Evolutionary conservation across 2,113 vertebrate genomes (phyloP), one percentile per base, ranked within the genome.

Genomic region (Thomomys bottae): DNA sequence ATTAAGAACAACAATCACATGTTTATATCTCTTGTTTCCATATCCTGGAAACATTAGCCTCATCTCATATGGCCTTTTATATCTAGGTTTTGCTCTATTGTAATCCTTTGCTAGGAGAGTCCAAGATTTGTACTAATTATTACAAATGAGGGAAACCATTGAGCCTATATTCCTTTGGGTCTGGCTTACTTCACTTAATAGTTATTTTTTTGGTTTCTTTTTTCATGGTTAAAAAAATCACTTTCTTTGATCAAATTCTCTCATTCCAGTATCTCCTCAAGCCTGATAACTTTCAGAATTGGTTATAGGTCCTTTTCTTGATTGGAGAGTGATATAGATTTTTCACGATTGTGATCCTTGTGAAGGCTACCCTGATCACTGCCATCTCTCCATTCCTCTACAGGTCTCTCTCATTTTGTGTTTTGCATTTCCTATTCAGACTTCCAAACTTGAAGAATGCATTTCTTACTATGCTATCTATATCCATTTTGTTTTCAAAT

Each of bases 181-280:
- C n/a, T n/a, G n/a, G n/a, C n/a, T n/a, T n/a, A n/a, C n/a, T n/a
- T n/a, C n/a, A n/a, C n/a, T n/a, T n/a, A n/a, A n/a, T n/a, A n/a
- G n/a, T n/a, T n/a, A n/a, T n/a, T n/a, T n/a, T n/a, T 92, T 95
- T 91, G 32, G 45, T 94, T 6, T 72, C 10, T 23, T 90, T 70
- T 17, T 4, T 92, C 3, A n/a, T n/a, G n/a, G n/a, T n/a, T n/a
- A n/a, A n/a, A n/a, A n/a, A n/a, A n/a, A n/a, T 93, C 45, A 61
- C 0, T 72, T 9, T 70, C 1, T 36, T 57, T 36, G 7, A 26
- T 20, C 63, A 85, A 10, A 54, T 86, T 83, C 54, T 89, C 36
- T 84, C 71, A 49, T 64, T 93, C 10, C 68, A 18, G 45, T 36
- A 24, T 80, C 72, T 80, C 20, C 64, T 85, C 12, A 77, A 66